Evolutionary conservation across 2,113 vertebrate species (phyloP).

Genomic region (Jacana jacana): DNA sequence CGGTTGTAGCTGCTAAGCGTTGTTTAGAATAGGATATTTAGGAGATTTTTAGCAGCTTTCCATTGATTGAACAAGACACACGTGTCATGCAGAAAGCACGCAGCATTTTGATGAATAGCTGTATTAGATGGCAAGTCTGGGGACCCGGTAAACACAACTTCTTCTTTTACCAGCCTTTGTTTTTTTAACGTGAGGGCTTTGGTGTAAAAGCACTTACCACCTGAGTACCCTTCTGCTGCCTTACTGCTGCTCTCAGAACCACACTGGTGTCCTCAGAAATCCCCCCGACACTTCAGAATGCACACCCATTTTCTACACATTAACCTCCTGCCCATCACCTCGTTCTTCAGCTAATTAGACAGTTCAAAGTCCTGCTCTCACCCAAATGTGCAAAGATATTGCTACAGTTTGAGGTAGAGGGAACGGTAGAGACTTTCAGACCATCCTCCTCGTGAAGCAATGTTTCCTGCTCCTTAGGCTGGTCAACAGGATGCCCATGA

Average conservation of each 20-base stretch:
- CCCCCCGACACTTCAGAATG: neutral
- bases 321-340: neutral
- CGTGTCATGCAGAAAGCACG: conserved; percentile 26
- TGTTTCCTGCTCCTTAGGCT: neutral
- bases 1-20: conserved; percentile 24
- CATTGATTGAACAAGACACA: conserved; percentile 33
- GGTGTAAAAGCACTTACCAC: neutral
- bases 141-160: conserved; percentile 21
- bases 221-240: neutral
- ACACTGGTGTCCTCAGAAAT: neutral
- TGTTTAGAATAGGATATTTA: conserved; percentile 53
- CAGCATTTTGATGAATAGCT: conserved; percentile 74
- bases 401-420: neutral
- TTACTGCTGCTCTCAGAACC: neutral
- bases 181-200: conserved; percentile 21
- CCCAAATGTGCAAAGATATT: neutral
- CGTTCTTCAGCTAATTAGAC: neutral
- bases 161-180: neutral
- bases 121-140: conserved; percentile 60
- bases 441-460: neutral
- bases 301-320: neutral
- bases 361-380: neutral
- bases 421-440: neutral
- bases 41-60: conserved; percentile 57
- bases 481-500: neutral